Conservation (phyloP, 2,113 vertebrate species). For the Antigone vipio region DNA sequence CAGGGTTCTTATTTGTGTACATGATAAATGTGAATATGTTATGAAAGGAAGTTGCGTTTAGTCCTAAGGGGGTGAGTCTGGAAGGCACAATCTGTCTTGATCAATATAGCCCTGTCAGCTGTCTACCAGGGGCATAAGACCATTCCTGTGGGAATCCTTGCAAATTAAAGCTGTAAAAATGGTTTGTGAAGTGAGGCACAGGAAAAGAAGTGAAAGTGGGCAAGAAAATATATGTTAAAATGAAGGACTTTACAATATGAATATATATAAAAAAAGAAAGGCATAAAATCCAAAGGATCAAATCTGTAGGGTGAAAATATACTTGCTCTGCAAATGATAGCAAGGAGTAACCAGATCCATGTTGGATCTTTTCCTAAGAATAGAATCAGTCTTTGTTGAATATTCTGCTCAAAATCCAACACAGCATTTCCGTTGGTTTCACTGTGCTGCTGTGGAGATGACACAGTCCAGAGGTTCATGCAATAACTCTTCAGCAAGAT, state of each 20-base stretch:
- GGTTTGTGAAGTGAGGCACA: background rate
- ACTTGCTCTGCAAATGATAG: background rate
- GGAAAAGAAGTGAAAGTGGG: background rate
- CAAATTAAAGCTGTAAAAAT: constrained; percentile 18
- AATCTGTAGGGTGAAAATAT: background rate
- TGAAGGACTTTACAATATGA: background rate
- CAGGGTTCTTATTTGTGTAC: background rate
- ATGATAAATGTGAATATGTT: background rate
- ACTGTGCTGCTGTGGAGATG: background rate
- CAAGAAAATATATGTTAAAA: background rate
- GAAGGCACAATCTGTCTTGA: background rate
- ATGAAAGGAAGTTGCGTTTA: background rate
- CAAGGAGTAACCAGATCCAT: background rate
- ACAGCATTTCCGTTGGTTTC: background rate
- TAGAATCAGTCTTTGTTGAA: background rate
- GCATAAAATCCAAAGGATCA: background rate
- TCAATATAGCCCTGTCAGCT: background rate
- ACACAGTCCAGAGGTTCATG: background rate
- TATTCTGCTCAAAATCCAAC: background rate
- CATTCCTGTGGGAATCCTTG: background rate
- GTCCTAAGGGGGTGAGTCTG: background rate
- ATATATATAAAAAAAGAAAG: background rate
- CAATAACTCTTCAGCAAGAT: background rate
- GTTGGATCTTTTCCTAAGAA: background rate
- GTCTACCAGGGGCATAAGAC: background rate